Conservation (phyloP, 2,888 invertebrate genomes). For the Catocala fraxini region DNA sequence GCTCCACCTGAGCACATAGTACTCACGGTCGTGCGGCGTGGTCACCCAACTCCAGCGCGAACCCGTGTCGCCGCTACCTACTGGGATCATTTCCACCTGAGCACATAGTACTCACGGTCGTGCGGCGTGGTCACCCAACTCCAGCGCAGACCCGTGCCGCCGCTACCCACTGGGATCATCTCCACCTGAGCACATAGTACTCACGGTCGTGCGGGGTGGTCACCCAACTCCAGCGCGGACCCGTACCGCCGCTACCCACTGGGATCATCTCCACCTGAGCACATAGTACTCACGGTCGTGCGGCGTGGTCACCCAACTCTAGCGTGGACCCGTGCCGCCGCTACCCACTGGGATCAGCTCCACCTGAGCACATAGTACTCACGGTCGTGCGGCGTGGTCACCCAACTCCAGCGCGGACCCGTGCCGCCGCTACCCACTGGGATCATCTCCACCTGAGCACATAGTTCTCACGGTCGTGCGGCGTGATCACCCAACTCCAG, state of each 20-base stretch:
- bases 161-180: slow-evolving; percentile 53
- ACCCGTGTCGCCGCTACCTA: slow-evolving; percentile 51
- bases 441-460: slow-evolving; percentile 70
- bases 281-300: slow-evolving; percentile 8
- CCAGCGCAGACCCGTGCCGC: slow-evolving; percentile 61
- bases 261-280: slow-evolving; percentile 72
- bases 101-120: neutral
- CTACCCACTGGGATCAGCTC: slow-evolving; percentile 61
- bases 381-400: slow-evolving; percentile 57
- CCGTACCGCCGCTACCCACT: slow-evolving; percentile 41
- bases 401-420: slow-evolving; percentile 65
- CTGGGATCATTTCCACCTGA: slow-evolving; percentile 72
- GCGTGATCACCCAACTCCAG: slow-evolving; percentile 69
- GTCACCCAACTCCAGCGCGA: slow-evolving; percentile 62
- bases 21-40: slow-evolving; percentile 48
- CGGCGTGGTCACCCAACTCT: slow-evolving; percentile 70
- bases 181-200: slow-evolving; percentile 63
- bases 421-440: slow-evolving; percentile 40
- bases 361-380: slow-evolving; percentile 58
- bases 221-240: slow-evolving; percentile 67
- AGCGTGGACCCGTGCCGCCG: slow-evolving; percentile 56
- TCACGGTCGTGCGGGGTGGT: slow-evolving; percentile 56
- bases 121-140: slow-evolving; percentile 66
- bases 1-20: slow-evolving; percentile 64
- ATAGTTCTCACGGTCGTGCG: slow-evolving; percentile 33